These are phyloP conservation scores for Hirundo rustica DNA, from an alignment of 2,797 vertebrate genomes.

Conservation along the genomic window DNA sequence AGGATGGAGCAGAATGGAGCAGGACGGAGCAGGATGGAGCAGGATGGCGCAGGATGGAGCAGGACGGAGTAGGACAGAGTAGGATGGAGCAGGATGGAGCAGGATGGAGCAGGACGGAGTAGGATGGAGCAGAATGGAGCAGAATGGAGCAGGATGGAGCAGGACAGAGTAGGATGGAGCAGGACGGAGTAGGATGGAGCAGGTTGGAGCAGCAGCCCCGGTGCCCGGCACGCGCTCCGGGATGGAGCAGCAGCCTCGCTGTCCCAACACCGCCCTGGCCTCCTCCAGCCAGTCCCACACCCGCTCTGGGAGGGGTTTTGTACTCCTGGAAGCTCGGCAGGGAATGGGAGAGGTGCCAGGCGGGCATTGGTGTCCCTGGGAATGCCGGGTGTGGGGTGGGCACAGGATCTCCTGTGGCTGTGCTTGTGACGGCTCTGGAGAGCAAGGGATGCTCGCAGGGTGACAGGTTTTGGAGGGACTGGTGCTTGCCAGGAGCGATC, in stretches of 20 bases:
- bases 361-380: fast-evolving
- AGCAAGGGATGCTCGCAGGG: background rate
- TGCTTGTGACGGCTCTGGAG: fast-evolving
- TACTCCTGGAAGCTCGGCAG: background rate
- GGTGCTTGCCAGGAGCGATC: background rate
- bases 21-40: too few species aligned
- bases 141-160: too few species aligned
- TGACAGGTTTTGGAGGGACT: background rate
- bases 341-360: background rate
- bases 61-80: too few species aligned
- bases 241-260: background rate
- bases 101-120: too few species aligned
- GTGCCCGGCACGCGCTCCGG: background rate
- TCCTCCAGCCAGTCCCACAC: fast-evolving
- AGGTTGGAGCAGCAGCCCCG: slow-evolving; percentile 18
- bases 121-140: too few species aligned
- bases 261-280: background rate
- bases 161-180: too few species aligned
- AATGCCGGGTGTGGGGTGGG: background rate
- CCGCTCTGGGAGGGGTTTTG: fast-evolving
- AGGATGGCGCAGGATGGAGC: too few species aligned
- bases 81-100: too few species aligned
- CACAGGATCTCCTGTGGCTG: background rate
- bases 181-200: too few species aligned
- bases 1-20: too few species aligned